Evolutionary conservation across 2,113 vertebrate genomes (phyloP).

Genomic region (Calyptomena viridis): DNA sequence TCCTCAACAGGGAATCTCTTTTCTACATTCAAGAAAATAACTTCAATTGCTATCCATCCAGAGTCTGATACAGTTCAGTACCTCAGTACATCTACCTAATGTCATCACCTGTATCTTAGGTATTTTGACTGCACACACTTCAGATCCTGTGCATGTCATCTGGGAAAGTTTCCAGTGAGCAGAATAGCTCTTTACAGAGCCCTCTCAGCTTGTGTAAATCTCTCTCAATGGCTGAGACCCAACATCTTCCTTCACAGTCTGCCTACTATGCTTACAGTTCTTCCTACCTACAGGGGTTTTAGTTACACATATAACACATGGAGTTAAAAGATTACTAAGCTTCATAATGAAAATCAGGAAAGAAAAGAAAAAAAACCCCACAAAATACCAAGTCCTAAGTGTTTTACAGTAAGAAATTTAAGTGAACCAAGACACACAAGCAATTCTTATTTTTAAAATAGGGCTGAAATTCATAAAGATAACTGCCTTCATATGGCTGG

Average conservation of each 20-base stretch:
- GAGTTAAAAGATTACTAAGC: not conserved
- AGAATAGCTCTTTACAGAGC: not conserved
- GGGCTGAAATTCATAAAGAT: rapidly evolving
- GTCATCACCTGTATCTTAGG: not conserved
- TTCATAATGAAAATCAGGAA: not conserved
- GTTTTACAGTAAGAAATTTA: not conserved
- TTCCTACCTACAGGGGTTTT: not conserved
- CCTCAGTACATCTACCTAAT: not conserved
- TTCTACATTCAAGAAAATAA: not conserved
- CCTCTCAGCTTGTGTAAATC: rapidly evolving
- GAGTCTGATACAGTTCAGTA: not conserved
- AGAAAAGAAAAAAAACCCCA: not conserved
- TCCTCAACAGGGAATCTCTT: not conserved
- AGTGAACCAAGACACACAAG: not conserved
- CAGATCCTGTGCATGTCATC: not conserved
- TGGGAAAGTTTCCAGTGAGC: not conserved
- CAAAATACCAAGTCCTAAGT: not conserved
- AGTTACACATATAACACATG: not conserved
- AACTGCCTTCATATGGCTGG: not conserved
- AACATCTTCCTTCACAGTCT: not conserved
- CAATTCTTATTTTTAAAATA: not conserved
- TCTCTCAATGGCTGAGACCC: not conserved
- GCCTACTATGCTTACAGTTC: not conserved
- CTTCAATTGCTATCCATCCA: not conserved
- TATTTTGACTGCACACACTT: not conserved